Percentiles rank a stretch among this genome's conserved stretches.
phyloP scores from a whole-genome alignment of 2,797 vertebrate species.

The Sebastes hubbsi region DNA sequence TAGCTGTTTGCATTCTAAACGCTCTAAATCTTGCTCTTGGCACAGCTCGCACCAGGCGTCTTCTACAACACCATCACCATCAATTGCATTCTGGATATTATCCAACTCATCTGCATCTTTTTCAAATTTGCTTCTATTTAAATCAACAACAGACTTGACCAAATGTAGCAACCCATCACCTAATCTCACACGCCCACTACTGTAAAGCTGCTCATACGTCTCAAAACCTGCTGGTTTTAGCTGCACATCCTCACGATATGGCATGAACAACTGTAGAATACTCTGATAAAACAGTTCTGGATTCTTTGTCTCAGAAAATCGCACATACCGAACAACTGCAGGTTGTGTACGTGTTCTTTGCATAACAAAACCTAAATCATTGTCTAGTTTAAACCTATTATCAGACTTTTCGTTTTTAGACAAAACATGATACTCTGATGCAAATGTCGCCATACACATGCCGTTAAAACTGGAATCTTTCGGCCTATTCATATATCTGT shows the following conservation, averaged over 20 bases:
- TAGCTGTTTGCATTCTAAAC: background rate
- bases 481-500: background rate
- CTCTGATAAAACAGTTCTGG: background rate
- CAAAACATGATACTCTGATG: slow-evolving; percentile 19
- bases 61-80: background rate
- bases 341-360: slow-evolving; percentile 11
- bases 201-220: background rate
- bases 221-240: background rate
- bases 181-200: background rate
- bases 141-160: background rate
- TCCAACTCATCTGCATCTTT: background rate
- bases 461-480: background rate
- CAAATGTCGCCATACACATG: slow-evolving; percentile 40
- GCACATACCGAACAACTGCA: slow-evolving; percentile 24
- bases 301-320: background rate
- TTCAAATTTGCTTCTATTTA: slow-evolving; percentile 6
- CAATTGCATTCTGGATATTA: background rate
- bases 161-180: background rate
- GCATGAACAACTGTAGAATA: background rate
- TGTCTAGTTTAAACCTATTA: background rate
- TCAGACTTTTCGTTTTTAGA: background rate
- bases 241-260: background rate
- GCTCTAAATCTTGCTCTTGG: background rate
- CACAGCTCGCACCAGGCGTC: background rate
- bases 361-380: background rate